phyloP scores from a whole-genome alignment of 2,797 vertebrate species.

The Rhinella marina region DNA sequence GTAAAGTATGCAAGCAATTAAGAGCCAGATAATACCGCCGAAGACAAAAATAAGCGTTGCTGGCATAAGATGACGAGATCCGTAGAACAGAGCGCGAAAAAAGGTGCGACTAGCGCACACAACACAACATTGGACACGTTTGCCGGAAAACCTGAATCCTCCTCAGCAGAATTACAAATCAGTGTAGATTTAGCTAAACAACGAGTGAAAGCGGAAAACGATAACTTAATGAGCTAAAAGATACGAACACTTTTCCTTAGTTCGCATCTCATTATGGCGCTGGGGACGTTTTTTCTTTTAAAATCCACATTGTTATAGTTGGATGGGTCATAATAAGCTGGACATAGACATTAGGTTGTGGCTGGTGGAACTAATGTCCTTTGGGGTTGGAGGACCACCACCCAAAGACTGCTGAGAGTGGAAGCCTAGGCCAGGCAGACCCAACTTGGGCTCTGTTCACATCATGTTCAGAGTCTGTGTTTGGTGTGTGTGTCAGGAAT shows the following conservation, averaged over 20 bases:
- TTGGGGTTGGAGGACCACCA: neutral
- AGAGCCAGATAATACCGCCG: neutral
- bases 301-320: neutral
- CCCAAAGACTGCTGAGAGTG: neutral
- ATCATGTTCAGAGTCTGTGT: too few relatives aligned
- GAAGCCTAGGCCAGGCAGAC: neutral
- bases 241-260: too few relatives aligned
- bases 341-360: neutral
- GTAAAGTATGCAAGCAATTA: neutral
- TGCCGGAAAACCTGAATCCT: neutral
- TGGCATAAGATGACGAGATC: neutral
- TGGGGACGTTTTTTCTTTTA: too few relatives aligned
- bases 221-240: neutral
- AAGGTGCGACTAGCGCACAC: slow-evolving; percentile 30
- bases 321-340: neutral
- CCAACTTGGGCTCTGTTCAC: too few relatives aligned
- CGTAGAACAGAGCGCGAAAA: neutral
- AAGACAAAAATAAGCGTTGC: neutral
- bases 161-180: slow-evolving; percentile 27
- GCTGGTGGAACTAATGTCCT: neutral
- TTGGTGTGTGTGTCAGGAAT: too few relatives aligned
- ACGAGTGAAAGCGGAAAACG: neutral
- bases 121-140: neutral
- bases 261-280: too few relatives aligned
- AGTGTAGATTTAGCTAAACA: neutral